Evolutionary conservation across 53 echinoderm and acorn worm species (phyloP), one percentile per base, ranked within the genome.

Genomic region (Holothuria scabra): DNA sequence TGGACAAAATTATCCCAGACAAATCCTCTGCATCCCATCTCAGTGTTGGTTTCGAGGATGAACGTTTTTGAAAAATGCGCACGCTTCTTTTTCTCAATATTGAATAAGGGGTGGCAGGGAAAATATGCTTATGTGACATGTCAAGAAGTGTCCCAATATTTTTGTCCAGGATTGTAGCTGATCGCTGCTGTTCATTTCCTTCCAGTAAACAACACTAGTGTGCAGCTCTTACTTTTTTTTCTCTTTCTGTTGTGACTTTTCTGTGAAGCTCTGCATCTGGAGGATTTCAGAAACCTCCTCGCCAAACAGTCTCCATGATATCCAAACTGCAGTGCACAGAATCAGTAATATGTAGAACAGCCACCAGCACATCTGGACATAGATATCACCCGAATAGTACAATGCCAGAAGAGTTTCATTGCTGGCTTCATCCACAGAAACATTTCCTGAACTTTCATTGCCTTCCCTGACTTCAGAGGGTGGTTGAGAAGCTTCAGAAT

Each of bases 311-410:
- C 52, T 75, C 94, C 94, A 93, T 5, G 89, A 86, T 21, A 91
- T 1, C 56, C 85, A 79, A 32, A 90, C 88, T 21, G 85, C 70
- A 25, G 84, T 38, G 48, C 84, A 66, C 8, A 93, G 81, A 10
- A 90, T 28, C 8, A 76, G 67, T 16, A 93, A 38, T 1, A 66
- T 78, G 71, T 90, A 93, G 8, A 85, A 38, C 23, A 85, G 81
- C 87, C 87, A 88, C 82, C 90, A 90, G 62, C 93, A 93, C 67
- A 93, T 85, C 5, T 87, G 90, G 21, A 90, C 85, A 52, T 93
- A 90, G 82, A 93, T 86, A 70, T 93, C 93, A 33, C 87, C 90
- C 14, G 88, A 85, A 76, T 93, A 84, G 30, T 88, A 93, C 11
- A 88, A 62, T 4, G 84, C 10, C 37, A 76, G 26, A 25, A 85